Evolutionary conservation across 2,113 vertebrate genomes (phyloP), one percentile per base, ranked within the genome.

Genomic region (Mugil cephalus): DNA sequence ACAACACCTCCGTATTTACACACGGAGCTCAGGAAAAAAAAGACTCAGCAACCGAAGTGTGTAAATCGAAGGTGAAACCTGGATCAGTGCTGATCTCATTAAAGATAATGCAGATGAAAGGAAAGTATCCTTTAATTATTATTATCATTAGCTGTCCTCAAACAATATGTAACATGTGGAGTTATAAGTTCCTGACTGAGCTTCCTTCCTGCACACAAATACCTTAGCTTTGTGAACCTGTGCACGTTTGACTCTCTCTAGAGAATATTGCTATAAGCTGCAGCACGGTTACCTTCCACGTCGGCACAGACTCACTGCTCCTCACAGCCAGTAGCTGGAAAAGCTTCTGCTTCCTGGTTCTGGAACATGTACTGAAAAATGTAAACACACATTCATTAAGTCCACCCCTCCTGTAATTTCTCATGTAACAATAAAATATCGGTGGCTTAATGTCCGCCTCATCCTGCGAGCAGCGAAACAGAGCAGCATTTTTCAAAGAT

Each of bases 281-380:
- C n/a, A n/a, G 24, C 3, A 30, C 24, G 24, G 12, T 87, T 85
- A 89, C 88, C 84, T 85, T 66, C 36, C 15, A 13, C 63, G 45
- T 80, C 10, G 45, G 62, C 65, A 55, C 45, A 66, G 36, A 43
- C 52, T 94, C 86, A 94, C 62, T 95, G 94, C 18, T 93, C 93
- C 58, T 94, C 92, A 74, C 91, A 93, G 69, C 84, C 78, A 0
- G 90, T 1, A 14, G 85, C 58, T 4, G 74, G 74, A 85, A 85
- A 94, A 36, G 85, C 82, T 55, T 94, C 93, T 0, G 86, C 76
- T 17, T 93, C 93, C 81, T 94, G 93, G 42, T 82, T 90, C 77
- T 94, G 94, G 77, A 94, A 94, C 88, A 93, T 92, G 76, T 94
- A 94, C 93, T 95, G 86, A 46, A 6, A 30, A 62, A 61, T 12